phyloP scores from a whole-genome alignment of 92 coral and sea anemone species.

The Phenganax subtilis region DNA sequence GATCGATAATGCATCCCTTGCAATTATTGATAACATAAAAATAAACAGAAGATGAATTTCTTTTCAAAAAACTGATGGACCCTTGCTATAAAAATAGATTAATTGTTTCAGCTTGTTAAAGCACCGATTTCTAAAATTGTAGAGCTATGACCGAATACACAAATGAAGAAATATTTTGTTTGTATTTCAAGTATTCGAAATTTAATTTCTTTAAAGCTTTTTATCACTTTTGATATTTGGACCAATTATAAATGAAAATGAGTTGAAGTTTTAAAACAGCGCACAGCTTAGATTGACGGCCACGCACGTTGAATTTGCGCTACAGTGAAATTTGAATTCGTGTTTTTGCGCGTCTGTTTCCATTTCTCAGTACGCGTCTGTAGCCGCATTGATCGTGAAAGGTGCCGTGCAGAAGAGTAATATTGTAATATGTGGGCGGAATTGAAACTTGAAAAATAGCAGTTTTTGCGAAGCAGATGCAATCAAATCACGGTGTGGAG shows the following conservation, averaged over 20 bases:
- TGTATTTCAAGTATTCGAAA: slow-evolving; percentile 8
- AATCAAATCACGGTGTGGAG: not conserved
- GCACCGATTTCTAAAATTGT: slow-evolving; percentile 4
- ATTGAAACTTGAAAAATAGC: slow-evolving; percentile 6
- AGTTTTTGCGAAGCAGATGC: slow-evolving; percentile 13
- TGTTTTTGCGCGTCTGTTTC: too few species aligned
- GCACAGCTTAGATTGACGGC: not conserved
- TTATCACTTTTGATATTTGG: slow-evolving; percentile 6
- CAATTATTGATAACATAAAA: not conserved
- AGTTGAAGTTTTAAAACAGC: not conserved
- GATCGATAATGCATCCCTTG: not conserved
- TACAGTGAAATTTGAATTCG: too few species aligned
- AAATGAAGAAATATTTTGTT: slow-evolving; percentile 24
- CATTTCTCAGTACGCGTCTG: too few species aligned
- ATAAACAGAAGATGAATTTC: slow-evolving; percentile 9
- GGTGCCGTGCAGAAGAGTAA: not conserved
- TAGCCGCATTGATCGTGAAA: too few species aligned
- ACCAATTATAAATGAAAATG: slow-evolving; percentile 12
- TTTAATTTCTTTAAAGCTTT: not conserved
- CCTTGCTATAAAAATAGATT: not conserved
- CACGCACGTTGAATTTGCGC: too few species aligned
- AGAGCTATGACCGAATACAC: not conserved
- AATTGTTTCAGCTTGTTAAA: slow-evolving; percentile 11
- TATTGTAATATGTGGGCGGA: slow-evolving; percentile 6
- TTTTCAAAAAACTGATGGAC: not conserved